Percentiles rank a stretch among this genome's conserved stretches.
These are phyloP conservation scores for Caenorhabditis becei DNA, from an alignment of 2,888 invertebrate species.

Conservation along the genomic window DNA sequence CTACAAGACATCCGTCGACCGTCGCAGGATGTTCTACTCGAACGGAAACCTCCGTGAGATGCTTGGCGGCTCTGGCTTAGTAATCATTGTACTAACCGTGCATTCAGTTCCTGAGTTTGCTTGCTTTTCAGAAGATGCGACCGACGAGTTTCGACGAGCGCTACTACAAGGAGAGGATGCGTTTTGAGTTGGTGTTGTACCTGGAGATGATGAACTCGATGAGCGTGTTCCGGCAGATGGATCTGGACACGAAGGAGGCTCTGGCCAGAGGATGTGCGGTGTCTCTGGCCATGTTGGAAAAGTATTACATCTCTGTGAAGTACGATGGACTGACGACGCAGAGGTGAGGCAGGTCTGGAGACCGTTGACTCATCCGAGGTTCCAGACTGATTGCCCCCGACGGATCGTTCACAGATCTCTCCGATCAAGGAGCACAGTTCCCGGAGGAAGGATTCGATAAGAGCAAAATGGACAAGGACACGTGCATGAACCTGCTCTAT, in stretches of 20 bases:
- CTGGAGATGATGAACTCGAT: conserved; percentile 60
- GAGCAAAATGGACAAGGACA: conserved; percentile 60
- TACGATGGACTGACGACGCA: conserved; percentile 65
- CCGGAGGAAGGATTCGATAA: conserved; percentile 31
- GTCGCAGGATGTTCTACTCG: conserved; percentile 74
- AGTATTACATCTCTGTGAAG: conserved; percentile 73
- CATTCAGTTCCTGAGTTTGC: conserved; percentile 16
- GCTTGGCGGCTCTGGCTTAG: conserved; percentile 70
- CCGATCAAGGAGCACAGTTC: conserved; percentile 62
- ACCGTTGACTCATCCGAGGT: background rate
- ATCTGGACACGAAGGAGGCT: conserved; percentile 54
- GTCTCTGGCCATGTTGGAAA: conserved; percentile 72
- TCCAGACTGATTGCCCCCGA: conserved; percentile 63
- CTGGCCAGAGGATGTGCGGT: conserved; percentile 71
- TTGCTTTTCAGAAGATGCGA: conserved; percentile 54
- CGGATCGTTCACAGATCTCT: conserved; percentile 66
- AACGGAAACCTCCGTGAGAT: conserved; percentile 71
- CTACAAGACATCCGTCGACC: conserved; percentile 66
- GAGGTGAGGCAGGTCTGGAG: conserved; percentile 29
- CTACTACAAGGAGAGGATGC: conserved; percentile 64
- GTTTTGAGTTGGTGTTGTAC: conserved; percentile 58
- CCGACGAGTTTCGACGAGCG: conserved; percentile 63
- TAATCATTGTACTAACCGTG: conserved; percentile 46
- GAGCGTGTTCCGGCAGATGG: conserved; percentile 43
- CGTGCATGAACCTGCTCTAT: conserved; percentile 61